Conservation (phyloP, 2,888 invertebrate genomes). For the Theretra japonica region DNA sequence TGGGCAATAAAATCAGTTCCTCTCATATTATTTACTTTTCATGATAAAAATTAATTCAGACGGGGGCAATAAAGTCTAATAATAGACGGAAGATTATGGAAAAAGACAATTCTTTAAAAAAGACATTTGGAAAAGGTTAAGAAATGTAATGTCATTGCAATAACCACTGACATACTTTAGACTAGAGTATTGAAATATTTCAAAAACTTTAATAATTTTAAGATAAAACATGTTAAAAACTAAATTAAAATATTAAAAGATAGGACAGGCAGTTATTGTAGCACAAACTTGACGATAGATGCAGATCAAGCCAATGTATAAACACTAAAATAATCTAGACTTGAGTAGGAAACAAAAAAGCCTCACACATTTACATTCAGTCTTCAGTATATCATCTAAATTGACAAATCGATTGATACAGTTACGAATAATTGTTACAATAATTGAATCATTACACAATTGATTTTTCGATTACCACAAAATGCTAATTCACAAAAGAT, state of each 20-base stretch:
- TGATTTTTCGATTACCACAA: neutral
- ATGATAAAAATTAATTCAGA: neutral
- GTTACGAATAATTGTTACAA: constrained; percentile 14
- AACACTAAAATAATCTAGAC: constrained; percentile 2
- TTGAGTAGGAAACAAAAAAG: neutral
- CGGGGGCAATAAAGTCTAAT: too few species aligned
- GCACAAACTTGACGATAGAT: neutral
- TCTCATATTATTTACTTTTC: too few species aligned
- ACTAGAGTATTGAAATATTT: too few species aligned
- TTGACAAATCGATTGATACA: constrained; percentile 70
- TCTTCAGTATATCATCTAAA: constrained; percentile 78
- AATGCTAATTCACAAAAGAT: neutral
- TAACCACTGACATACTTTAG: too few species aligned
- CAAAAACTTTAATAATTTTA: too few species aligned
- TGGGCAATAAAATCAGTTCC: neutral
- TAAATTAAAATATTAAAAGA: too few species aligned
- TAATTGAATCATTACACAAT: constrained; percentile 7
- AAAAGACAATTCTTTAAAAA: too few species aligned
- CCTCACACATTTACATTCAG: constrained; percentile 66
- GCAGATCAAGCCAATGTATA: neutral
- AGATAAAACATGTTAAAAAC: too few species aligned
- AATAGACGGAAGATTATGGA: too few species aligned
- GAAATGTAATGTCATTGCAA: too few species aligned
- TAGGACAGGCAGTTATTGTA: constrained; percentile 6
- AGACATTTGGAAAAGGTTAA: too few species aligned